phyloP scores from a whole-genome alignment of 2,888 invertebrate genomes.

The Heteromyza rotundicornis region DNA sequence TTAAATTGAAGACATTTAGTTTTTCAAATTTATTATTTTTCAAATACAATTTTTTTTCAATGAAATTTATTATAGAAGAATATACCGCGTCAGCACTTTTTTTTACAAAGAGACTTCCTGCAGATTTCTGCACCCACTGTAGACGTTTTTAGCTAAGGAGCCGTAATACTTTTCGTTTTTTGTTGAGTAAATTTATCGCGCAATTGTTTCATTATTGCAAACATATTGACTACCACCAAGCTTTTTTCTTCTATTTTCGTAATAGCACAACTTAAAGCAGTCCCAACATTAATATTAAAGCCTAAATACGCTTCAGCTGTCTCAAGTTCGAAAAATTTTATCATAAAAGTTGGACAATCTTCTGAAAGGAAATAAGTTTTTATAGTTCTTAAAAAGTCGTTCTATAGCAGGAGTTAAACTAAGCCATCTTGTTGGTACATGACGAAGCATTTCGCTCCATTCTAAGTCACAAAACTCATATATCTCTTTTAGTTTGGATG shows the following conservation, averaged over 20 bases:
- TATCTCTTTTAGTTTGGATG: slow-evolving; percentile 15
- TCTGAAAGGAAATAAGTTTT: slow-evolving; percentile 19
- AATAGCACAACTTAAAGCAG: slow-evolving; percentile 10
- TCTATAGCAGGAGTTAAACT: slow-evolving; percentile 22
- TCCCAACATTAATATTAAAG: slow-evolving; percentile 17
- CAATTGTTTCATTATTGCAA: slow-evolving; percentile 7
- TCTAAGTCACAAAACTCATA: slow-evolving; percentile 20
- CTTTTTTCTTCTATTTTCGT: slow-evolving; percentile 22
- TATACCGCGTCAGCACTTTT: slow-evolving; percentile 13
- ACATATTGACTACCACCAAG: slow-evolving; percentile 16
- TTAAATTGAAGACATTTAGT: neutral
- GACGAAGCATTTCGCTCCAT: slow-evolving; percentile 24
- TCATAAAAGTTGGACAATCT: slow-evolving; percentile 15
- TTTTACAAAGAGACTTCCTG: slow-evolving; percentile 11
- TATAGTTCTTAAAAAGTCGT: slow-evolving; percentile 20
- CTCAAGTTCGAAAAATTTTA: slow-evolving; percentile 21
- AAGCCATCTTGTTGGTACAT: slow-evolving; percentile 24
- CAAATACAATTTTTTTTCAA: slow-evolving; percentile 12
- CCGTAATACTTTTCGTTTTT: slow-evolving; percentile 19
- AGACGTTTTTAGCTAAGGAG: slow-evolving; percentile 6
- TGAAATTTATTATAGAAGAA: slow-evolving; percentile 16
- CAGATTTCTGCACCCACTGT: slow-evolving; percentile 9
- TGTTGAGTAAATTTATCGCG: slow-evolving; percentile 13
- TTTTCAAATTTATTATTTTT: neutral
- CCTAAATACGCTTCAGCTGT: slow-evolving; percentile 22